Base-by-base conservation (phyloP, 2,113 vertebrate genomes). In the Puntigrus tetrazona region DNA sequence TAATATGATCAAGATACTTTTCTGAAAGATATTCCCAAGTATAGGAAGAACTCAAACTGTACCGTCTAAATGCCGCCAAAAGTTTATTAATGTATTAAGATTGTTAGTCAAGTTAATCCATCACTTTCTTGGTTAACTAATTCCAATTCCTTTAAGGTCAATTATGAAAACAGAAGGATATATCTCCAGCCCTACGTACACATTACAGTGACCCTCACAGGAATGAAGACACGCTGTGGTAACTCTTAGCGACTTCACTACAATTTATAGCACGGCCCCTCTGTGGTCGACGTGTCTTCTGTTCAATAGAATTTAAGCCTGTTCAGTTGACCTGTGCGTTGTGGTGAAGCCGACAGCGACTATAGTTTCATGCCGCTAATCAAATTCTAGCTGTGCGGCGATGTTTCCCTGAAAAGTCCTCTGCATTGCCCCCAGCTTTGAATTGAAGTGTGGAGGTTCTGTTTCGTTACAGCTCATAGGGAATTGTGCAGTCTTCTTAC, bases 401-500 rank as follows among this genome's bases (percentile, higher is more conserved):
- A 41, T 61, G 52, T 41, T 78, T 61, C 34, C 55, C 76, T 61
- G n/a, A 41, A 78, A 78, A 59, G 31, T 78, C 55, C 76, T 78
- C 55, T 78, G 55, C 14, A 38, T 78, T 78, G 76, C 55, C 76
- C 76, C 55, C 31, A 61, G 55, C 36, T 78, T 78, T 59, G 34
- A 78, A 78, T 59, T 78, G 76, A 78, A 78, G 52, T 78, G 76
- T 78, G 55, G 47, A 78, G 34, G 52, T 78, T 61, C 76, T 61
- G 52, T 61, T 61, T 78, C 52, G n/a, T 59, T 41, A 78, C 52
- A 78, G 52, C 76, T 78, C 50, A 59, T 41, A 59, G 76, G 76
- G 76, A 61, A 78, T 78, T 78, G 73, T 75, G 73, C 25, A 75
- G 43, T 50, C 27, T 50, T 31, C 73, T 31, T 75, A 75, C 43